A percentile compares a stretch with the other conserved stretches of the same genome.
Evolutionary conservation across 92 coral and sea anemone genomes (phyloP).

Genomic region (Heliopora coerulea): DNA sequence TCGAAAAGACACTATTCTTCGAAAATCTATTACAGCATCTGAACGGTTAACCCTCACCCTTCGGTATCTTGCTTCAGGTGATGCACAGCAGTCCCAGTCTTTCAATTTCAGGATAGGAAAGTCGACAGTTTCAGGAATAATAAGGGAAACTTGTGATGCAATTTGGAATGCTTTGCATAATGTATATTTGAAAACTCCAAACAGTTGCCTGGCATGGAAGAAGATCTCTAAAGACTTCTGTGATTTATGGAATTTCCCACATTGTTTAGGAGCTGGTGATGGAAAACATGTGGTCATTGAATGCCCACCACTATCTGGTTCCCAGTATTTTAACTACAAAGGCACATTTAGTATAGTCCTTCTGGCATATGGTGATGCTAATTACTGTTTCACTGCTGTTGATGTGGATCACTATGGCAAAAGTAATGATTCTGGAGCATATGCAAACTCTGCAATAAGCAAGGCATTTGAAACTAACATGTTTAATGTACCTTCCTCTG

Average conservation of each 20-base stretch:
- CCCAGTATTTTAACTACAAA: conserved; percentile 62
- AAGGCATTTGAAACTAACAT: conserved; percentile 54
- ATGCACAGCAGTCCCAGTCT: conserved; percentile 51
- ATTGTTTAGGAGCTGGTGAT: conserved; percentile 69
- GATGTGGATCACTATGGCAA: conserved; percentile 62
- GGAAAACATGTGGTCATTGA: conserved; percentile 63
- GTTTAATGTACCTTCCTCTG: conserved; percentile 49
- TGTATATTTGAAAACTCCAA: conserved; percentile 57
- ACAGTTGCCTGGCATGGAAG: conserved; percentile 55
- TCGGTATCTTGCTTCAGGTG: conserved; percentile 51
- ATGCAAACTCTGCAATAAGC: conserved; percentile 58
- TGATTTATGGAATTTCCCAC: conserved; percentile 67
- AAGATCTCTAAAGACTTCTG: conserved; percentile 55
- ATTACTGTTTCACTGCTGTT: conserved; percentile 52
- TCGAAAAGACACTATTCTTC: conserved; percentile 46
- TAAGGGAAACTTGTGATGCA: conserved; percentile 57
- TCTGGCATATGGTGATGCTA: conserved; percentile 71
- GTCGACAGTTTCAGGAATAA: conserved; percentile 52
- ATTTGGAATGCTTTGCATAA: conserved; percentile 60
- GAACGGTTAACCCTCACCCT: conserved; percentile 61
- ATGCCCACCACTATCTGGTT: conserved; percentile 61
- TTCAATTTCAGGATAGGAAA: conserved; percentile 53
- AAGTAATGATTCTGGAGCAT: conserved; percentile 65
- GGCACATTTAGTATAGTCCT: conserved; percentile 61
- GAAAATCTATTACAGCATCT: conserved; percentile 54